Evolutionary conservation across 2,888 invertebrate genomes (phyloP).

Genomic region (Eugnorisma glareosa): DNA sequence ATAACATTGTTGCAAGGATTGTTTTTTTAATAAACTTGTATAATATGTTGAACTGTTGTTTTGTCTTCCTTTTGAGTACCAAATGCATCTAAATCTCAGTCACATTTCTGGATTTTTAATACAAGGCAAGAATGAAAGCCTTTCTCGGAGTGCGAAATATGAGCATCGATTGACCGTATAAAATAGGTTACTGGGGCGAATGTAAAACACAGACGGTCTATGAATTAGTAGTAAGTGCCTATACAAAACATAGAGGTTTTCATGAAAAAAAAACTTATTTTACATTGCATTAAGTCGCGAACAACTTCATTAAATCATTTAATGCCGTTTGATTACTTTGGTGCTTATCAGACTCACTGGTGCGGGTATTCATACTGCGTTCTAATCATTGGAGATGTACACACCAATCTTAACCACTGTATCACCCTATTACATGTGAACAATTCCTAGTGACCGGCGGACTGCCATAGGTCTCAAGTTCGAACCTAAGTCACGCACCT

Average conservation of each 20-base stretch:
- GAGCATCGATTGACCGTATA: constrained; percentile 27
- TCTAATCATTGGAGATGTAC: not conserved
- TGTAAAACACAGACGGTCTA: constrained; percentile 4
- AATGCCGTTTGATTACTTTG: not conserved
- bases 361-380: not conserved
- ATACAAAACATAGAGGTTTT: not conserved
- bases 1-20: not conserved
- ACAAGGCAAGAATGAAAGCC: not conserved
- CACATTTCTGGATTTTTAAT: not conserved
- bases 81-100: not conserved
- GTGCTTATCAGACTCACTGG: no score
- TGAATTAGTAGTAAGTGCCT: not conserved
- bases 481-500: no score
- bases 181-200: constrained; percentile 40
- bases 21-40: not conserved
- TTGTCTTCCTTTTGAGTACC: not conserved
- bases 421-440: no score
- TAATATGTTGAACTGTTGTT: not conserved
- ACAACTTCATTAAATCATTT: not conserved
- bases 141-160: not conserved
- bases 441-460: no score
- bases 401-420: no score
- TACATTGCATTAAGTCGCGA: not conserved
- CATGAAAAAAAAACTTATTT: not conserved
- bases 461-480: no score